phyloP scores from a whole-genome alignment of 2,888 invertebrate genomes.

The Plutella xylostella region DNA sequence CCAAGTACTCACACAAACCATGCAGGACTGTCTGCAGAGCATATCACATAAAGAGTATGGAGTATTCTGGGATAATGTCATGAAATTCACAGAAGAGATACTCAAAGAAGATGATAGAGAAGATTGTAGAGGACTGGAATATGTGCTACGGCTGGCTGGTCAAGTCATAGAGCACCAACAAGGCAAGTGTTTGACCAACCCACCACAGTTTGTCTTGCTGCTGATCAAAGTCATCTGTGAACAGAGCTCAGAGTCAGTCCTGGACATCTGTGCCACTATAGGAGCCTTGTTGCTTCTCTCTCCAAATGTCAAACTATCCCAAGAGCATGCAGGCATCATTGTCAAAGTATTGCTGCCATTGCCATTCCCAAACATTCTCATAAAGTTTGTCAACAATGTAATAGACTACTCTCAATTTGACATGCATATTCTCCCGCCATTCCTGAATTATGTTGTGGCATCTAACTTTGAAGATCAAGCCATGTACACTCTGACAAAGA shows the following conservation, averaged over 20 bases:
- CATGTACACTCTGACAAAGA: constrained; percentile 72
- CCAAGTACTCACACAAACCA: constrained; percentile 74
- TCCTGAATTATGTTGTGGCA: constrained; percentile 70
- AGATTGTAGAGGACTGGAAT: constrained; percentile 40
- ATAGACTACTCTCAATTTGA: constrained; percentile 78
- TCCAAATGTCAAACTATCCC: constrained; percentile 73
- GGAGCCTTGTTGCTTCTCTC: constrained; percentile 72
- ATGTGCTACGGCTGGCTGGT: constrained; percentile 69
- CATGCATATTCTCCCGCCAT: constrained; percentile 75
- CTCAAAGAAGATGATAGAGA: constrained; percentile 43
- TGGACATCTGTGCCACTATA: constrained; percentile 65
- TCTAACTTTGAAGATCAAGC: constrained; percentile 63
- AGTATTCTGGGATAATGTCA: constrained; percentile 73
- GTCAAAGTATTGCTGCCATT: constrained; percentile 73
- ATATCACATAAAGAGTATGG: constrained; percentile 74
- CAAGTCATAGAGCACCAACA: constrained; percentile 73
- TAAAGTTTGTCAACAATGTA: constrained; percentile 75
- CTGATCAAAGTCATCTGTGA: constrained; percentile 63
- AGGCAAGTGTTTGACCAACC: constrained; percentile 73
- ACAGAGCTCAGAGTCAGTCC: constrained; percentile 52
- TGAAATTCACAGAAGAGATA: constrained; percentile 43
- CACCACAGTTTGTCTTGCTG: constrained; percentile 69
- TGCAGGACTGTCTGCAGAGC: constrained; percentile 72
- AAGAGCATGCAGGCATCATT: constrained; percentile 79
- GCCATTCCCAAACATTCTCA: constrained; percentile 65